phyloP scores from a whole-genome alignment of 2,888 invertebrate species.

The Melieria picta region DNA sequence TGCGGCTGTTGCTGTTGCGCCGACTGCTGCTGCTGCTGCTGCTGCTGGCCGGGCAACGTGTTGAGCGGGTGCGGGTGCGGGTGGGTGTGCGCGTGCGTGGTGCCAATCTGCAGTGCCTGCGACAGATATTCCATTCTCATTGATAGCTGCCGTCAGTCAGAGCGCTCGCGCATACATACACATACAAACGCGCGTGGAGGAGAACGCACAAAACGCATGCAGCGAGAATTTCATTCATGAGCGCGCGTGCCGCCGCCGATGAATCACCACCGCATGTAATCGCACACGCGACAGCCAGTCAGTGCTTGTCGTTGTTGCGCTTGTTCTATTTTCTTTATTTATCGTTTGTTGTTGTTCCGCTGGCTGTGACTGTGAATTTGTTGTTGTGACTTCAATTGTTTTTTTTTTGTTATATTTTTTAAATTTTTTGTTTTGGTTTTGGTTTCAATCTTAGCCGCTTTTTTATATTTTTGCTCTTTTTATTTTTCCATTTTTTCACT shows the following conservation, averaged over 20 bases:
- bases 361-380: slow-evolving; percentile 7
- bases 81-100: slow-evolving; percentile 31
- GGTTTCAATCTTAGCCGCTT: slow-evolving; percentile 13
- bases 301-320: too few species aligned
- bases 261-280: not conserved
- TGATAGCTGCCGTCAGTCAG: slow-evolving; percentile 26
- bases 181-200: slow-evolving; percentile 21
- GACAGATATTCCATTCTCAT: slow-evolving; percentile 67
- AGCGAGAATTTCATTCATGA: not conserved
- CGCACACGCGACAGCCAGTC: not conserved
- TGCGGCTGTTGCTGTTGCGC: slow-evolving; percentile 55
- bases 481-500: slow-evolving; percentile 5
- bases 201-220: not conserved
- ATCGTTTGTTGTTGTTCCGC: not conserved
- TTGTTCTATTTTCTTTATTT: too few species aligned
- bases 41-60: slow-evolving; percentile 37
- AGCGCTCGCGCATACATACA: slow-evolving; percentile 33
- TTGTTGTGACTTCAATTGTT: slow-evolving; percentile 23
- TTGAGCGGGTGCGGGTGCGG: slow-evolving; percentile 30
- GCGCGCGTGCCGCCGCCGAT: too few species aligned
- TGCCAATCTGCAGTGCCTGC: slow-evolving; percentile 59
- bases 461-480: slow-evolving; percentile 10
- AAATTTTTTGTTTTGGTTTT: not conserved
- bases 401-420: not conserved
- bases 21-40: slow-evolving; percentile 54